phyloP scores from a whole-genome alignment of 1,140 invertebrate genomes.

The Oncopeltus fasciatus region DNA sequence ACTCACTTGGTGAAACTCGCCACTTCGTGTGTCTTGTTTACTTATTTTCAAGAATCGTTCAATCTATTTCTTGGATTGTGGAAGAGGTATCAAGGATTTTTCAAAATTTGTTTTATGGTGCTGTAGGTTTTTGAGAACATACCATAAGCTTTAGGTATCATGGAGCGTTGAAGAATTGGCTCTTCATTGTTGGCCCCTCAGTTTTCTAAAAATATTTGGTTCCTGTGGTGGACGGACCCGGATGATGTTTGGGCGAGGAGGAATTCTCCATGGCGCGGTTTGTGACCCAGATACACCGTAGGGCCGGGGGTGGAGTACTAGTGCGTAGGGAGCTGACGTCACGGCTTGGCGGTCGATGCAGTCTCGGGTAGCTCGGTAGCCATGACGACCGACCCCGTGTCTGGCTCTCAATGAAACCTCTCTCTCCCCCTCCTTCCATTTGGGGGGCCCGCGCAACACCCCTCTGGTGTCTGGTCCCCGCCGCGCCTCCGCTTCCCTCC shows the following conservation, averaged over 20 bases:
- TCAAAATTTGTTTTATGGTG: background rate
- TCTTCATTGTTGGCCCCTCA: no score
- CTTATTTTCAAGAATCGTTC: no score
- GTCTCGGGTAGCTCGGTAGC: background rate
- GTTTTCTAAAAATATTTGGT: no score
- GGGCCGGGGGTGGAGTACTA: background rate
- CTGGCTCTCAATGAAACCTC: conserved; percentile 8
- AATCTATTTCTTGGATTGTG: no score
- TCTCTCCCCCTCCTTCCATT: conserved; percentile 10
- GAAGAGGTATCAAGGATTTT: background rate
- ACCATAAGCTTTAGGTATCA: background rate
- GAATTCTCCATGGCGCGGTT: background rate
- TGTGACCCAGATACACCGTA: background rate
- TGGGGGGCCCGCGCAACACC: background rate
- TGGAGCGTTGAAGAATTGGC: no score
- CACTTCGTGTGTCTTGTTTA: no score
- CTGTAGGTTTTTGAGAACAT: background rate
- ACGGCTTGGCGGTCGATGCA: background rate
- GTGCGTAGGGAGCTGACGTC: background rate
- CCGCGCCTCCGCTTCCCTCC: background rate
- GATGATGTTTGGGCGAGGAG: background rate
- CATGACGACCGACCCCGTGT: background rate
- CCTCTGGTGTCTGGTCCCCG: no score
- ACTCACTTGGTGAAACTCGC: no score
- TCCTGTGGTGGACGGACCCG: background rate